Conservation (phyloP, 2,888 invertebrate species). For the Epinotia brunnichana region DNA sequence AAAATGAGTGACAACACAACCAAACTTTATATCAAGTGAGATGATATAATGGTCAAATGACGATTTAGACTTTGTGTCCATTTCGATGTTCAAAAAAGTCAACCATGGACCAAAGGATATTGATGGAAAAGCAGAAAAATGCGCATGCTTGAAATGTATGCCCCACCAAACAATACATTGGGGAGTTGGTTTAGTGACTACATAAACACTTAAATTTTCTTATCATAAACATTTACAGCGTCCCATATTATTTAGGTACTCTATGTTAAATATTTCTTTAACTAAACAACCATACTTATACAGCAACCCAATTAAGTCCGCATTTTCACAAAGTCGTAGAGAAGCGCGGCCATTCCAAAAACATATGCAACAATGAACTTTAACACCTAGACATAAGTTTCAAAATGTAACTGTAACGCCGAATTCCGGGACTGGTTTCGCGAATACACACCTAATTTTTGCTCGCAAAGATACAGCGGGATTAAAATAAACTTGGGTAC, state of each 20-base stretch:
- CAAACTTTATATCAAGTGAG: no score
- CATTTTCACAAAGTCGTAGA: slow-evolving; percentile 8
- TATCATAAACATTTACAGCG: neutral
- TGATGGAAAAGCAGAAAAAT: neutral
- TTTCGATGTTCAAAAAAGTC: no score
- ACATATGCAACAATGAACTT: slow-evolving; percentile 2
- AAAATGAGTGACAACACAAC: no score
- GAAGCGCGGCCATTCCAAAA: slow-evolving; percentile 11
- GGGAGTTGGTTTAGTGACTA: neutral
- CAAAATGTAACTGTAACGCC: neutral
- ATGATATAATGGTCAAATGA: no score
- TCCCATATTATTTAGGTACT: neutral
- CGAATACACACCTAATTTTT: slow-evolving; percentile 58
- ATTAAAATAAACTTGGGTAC: slow-evolving; percentile 56
- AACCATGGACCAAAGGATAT: no score
- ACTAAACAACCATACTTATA: slow-evolving; percentile 11
- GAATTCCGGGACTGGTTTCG: slow-evolving; percentile 28
- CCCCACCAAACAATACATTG: neutral
- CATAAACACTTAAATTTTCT: neutral
- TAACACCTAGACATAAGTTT: neutral
- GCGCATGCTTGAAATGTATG: neutral
- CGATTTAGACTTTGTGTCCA: no score
- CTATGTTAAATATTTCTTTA: neutral
- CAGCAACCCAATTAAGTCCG: slow-evolving; percentile 42
- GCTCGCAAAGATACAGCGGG: slow-evolving; percentile 51